phyloP scores from a whole-genome alignment of 2,888 invertebrate species.

The Drosophila hawaiiensis region DNA sequence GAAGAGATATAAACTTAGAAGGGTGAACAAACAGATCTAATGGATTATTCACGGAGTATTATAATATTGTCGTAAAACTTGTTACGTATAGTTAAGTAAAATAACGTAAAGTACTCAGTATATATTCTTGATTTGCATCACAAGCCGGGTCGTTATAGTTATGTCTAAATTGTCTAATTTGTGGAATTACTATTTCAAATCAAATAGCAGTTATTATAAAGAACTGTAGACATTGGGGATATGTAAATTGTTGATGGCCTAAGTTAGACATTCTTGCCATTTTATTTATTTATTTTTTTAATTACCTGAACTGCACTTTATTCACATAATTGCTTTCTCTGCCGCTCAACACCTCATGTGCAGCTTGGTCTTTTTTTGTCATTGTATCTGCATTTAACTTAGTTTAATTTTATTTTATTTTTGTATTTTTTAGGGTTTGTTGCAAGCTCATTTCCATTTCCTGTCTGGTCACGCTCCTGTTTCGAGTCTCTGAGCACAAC shows the following conservation, averaged over 20 bases:
- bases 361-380: neutral
- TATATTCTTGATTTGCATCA: neutral
- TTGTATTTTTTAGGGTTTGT: conserved; percentile 10
- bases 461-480: conserved; percentile 66
- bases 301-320: neutral
- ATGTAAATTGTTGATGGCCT: neutral
- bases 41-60: neutral
- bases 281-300: neutral
- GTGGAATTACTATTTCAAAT: too few relatives aligned
- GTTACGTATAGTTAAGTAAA: too few relatives aligned
- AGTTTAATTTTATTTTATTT: neutral
- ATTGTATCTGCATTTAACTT: neutral
- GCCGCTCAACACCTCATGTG: neutral
- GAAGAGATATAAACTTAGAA: neutral
- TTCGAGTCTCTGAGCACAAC: conserved; percentile 31
- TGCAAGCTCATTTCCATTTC: conserved; percentile 73
- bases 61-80: neutral
- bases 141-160: neutral
- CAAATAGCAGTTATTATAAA: too few relatives aligned
- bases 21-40: neutral
- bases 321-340: neutral
- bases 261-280: neutral
- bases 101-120: neutral
- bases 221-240: too few relatives aligned
- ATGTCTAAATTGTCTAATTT: neutral